Evolutionary conservation across 2,888 invertebrate genomes (phyloP), one percentile per base, ranked within the genome.

Genomic region (Euzetes globulus): DNA sequence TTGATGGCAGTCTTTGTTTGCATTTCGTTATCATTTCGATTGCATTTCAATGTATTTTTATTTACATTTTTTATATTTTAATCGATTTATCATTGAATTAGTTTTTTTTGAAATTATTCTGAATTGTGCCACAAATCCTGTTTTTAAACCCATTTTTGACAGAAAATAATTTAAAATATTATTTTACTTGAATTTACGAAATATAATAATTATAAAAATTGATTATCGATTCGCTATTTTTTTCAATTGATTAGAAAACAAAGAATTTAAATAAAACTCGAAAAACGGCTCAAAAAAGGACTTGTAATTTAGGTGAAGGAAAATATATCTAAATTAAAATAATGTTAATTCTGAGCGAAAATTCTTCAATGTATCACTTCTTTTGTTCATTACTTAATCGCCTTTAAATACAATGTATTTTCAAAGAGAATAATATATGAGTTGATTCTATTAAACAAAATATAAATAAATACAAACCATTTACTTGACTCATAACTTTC

Each of bases 381-480:
- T 55, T 63, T 17, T 63, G 29, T 33, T 63, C 33, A 63, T 33
- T 63, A 63, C 55, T 55, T 63, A 63, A 58, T 33, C 63, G 63
- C 63, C 63, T 63, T 63, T 33, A 33, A 63, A 63, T 13, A 55
- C 27, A 63, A 63, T 63, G 33, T 63, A 63, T 33, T 63, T 63
- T 63, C 27, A 63, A 63, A 33, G 33, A 63, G 33, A 63, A 17
- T n/a, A 33, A 33, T 17, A n/a, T 50, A 50, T n/a, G 17, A 50
- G 50, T 50, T 50, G 13, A 50, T 7, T 50, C n/a, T 11, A 45
- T 7, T 33, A 33, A 33, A 33, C 7, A 33, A n/a, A 50, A 7
- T 50, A 50, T 50, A 50, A 50, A n/a, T 50, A 50, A 50, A 50
- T 50, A 7, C 15, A n/a, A n/a, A n/a, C 4, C 11, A 55, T 17